Percentiles rank a stretch among this genome's conserved stretches.
Evolutionary conservation across 2,113 vertebrate species (phyloP).

Genomic region (Spilogale gracilis): DNA sequence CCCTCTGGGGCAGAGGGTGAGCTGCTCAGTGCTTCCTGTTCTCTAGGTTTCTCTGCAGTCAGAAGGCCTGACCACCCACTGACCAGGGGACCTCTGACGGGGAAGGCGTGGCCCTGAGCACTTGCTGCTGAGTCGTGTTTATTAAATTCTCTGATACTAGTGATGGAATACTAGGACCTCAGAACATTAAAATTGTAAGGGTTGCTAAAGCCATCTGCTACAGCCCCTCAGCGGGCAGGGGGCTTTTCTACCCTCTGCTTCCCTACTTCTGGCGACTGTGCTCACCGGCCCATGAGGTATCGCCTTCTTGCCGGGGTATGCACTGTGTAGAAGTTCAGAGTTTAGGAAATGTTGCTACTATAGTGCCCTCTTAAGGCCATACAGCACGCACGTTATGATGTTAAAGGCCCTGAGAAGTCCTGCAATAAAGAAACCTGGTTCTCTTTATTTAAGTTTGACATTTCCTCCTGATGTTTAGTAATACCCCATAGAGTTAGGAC

Average conservation of each 20-base stretch:
- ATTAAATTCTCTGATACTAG: accelerated
- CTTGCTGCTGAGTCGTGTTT: neutral
- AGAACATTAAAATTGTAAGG: no score
- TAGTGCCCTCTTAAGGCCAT: neutral
- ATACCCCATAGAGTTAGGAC: neutral
- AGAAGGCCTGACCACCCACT: neutral
- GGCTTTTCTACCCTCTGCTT: neutral
- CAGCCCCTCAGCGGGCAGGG: no score
- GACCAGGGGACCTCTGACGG: neutral
- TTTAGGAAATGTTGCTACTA: neutral
- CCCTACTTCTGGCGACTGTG: neutral
- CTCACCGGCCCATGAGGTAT: accelerated
- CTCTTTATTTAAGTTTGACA: neutral
- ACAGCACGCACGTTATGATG: neutral
- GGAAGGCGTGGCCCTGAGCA: accelerated
- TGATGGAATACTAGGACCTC: neutral
- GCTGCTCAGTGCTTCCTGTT: neutral
- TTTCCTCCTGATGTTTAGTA: neutral
- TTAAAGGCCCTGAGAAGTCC: neutral
- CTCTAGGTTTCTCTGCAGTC: neutral
- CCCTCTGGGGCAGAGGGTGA: neutral
- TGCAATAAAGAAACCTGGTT: neutral
- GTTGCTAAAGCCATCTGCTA: neutral
- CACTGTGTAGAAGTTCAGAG: neutral
- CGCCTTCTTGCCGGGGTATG: neutral